Percentiles rank a stretch among this genome's conserved stretches.
These are phyloP conservation scores for Schizotus pectinicornis DNA, from an alignment of 2,888 invertebrate species.

Conservation along the genomic window DNA sequence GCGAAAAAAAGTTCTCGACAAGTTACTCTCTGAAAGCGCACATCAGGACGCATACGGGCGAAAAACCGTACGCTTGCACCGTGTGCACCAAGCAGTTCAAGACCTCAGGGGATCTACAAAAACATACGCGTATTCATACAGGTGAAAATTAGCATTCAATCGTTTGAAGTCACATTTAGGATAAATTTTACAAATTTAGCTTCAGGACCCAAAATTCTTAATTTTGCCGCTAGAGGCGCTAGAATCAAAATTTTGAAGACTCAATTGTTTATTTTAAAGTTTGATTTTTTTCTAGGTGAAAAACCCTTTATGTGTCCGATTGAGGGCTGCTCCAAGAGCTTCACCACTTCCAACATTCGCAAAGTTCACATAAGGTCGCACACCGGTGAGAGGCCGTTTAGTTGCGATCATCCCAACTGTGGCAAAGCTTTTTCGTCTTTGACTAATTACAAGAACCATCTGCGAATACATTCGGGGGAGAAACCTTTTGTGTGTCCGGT, in stretches of 20 bases:
- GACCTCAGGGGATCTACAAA: constrained; percentile 55
- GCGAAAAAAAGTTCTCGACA: constrained; percentile 62
- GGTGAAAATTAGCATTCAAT: constrained; percentile 42
- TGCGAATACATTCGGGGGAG: constrained; percentile 72
- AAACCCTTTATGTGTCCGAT: constrained; percentile 62
- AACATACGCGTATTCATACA: constrained; percentile 56
- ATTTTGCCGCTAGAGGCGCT: no score
- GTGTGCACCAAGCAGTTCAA: constrained; percentile 53
- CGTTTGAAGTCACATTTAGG: no score
- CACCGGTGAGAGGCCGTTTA: constrained; percentile 71
- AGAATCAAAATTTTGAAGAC: no score
- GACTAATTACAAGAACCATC: constrained; percentile 73
- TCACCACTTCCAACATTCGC: constrained; percentile 72
- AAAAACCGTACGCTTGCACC: constrained; percentile 54
- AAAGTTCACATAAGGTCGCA: constrained; percentile 72
- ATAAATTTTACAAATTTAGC: no score
- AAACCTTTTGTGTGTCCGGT: constrained; percentile 70
- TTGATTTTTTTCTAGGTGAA: constrained; percentile 53
- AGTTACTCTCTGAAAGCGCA: constrained; percentile 62
- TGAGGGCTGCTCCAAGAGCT: constrained; percentile 68
- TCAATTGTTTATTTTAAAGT: background rate
- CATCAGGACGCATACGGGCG: constrained; percentile 63
- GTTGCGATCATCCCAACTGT: constrained; percentile 65
- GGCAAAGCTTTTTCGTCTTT: constrained; percentile 70
- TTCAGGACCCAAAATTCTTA: no score